phyloP scores from a whole-genome alignment of 2,888 invertebrate genomes.

The Limenitis camilla region DNA sequence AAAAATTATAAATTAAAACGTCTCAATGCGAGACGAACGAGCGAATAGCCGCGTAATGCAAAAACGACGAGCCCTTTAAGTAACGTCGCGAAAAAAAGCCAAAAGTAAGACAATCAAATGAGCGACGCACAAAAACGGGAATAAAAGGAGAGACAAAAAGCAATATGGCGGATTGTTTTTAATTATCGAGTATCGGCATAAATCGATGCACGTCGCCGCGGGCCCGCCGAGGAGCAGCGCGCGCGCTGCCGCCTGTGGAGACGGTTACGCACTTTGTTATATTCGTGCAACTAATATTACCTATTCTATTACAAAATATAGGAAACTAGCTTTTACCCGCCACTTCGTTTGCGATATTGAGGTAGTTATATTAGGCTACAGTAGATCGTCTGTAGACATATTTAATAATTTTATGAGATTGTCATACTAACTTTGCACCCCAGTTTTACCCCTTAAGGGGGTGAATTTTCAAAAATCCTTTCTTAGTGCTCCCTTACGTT shows the following conservation, averaged over 20 bases:
- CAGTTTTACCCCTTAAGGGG: too few relatives aligned
- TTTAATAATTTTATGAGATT: too few relatives aligned
- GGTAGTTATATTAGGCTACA: too few relatives aligned
- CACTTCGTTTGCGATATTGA: too few relatives aligned
- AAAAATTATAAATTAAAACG: conserved; percentile 69
- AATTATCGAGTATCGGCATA: conserved; percentile 75
- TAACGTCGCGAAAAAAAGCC: conserved; percentile 39
- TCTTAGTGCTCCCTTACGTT: too few relatives aligned
- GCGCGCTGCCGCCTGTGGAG: conserved; percentile 35
- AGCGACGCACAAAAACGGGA: conserved; percentile 70
- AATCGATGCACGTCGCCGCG: conserved; percentile 71
- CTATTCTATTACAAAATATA: too few relatives aligned
- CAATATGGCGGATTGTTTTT: conserved; percentile 75
- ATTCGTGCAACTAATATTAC: too few relatives aligned
- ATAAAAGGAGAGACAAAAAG: conserved; percentile 67
- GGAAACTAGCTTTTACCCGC: too few relatives aligned
- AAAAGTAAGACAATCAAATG: conserved; percentile 71
- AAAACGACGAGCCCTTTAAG: conserved; percentile 47
- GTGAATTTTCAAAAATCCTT: too few relatives aligned
- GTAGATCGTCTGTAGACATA: too few relatives aligned
- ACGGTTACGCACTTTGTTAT: conserved; percentile 22
- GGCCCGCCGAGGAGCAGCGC: conserved; percentile 50
- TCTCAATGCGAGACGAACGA: conserved; percentile 52
- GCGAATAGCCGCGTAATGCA: conserved; percentile 55
- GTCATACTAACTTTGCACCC: too few relatives aligned